Base-by-base conservation (phyloP, 1,140 invertebrate genomes). In the Drosophila pseudoananassae region DNA sequence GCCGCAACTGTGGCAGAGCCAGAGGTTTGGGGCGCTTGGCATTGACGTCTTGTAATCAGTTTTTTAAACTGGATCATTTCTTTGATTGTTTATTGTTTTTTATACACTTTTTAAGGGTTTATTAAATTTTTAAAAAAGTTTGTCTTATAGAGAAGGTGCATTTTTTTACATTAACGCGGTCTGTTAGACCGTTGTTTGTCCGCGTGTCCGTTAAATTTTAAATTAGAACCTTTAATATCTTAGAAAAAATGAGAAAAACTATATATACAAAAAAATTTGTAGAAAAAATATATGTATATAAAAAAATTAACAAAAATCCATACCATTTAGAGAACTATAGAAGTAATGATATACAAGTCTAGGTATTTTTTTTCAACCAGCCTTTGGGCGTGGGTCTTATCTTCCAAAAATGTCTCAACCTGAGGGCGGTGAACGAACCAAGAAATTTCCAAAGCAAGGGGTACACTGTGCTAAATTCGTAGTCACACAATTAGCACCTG, bases 401-500 rank as follows among this genome's bases (percentile, higher is more conserved):
- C 14, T 9, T 4, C 12, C 10, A 36, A 36, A 40, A 17, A 15
- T 15, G 27, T 49, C 31, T 31, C 12, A 43, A 8, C 25, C 58
- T 25, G 45, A 63, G 58, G 63, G 46, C 63, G 58, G 17, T 66
- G 63, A 66, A 66, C 57, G 63, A 66, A 50, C 58, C 33, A 25
- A 10, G 63, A 40, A n/a, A n/a, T n/a, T 29, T 31, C 3, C 15
- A 17, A 10, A 20, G 20, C 14, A 10, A 9, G 17, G 25, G 58
- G 15, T 31, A 52, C 31, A 49, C 40, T 45, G 66, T 73, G 66
- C 64, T 61, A 81, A 77, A 77, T 85, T 63, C 63, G 59, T 31
- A 69, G 53, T 56, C 74, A 29, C 46, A 58, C 74, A 85, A 78
- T 85, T 85, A 85, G 70, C 82, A 87, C 82, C 70, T 87, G 78